Evolutionary conservation across 2,113 vertebrate genomes (phyloP).

Genomic region (Micronycteris hirsuta): DNA sequence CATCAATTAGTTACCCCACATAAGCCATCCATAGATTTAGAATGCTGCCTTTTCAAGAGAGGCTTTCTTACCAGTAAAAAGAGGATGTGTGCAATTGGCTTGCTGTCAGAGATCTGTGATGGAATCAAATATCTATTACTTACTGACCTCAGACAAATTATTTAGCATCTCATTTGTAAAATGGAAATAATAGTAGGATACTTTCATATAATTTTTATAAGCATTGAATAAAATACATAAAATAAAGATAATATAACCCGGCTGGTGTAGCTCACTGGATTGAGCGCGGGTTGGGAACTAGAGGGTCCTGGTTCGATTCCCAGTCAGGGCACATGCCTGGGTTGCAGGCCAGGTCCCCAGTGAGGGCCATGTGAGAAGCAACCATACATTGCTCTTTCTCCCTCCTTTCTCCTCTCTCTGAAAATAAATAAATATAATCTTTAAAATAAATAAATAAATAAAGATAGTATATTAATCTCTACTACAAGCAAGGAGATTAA

Average conservation of each 20-base stretch:
- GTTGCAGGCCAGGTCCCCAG: too few relatives aligned
- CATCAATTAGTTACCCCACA: too few relatives aligned
- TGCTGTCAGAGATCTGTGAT: not conserved
- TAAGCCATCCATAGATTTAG: not conserved
- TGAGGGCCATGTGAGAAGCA: too few relatives aligned
- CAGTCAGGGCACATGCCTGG: too few relatives aligned
- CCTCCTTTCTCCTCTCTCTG: too few relatives aligned
- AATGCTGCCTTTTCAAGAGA: not conserved
- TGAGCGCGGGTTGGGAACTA: too few relatives aligned
- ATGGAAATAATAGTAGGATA: not conserved
- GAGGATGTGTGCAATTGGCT: fast-evolving
- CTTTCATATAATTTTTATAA: not conserved
- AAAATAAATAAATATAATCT: too few relatives aligned
- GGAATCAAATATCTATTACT: not conserved
- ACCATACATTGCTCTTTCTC: too few relatives aligned
- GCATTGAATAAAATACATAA: not conserved
- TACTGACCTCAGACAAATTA: not conserved
- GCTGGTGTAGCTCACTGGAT: too few relatives aligned
- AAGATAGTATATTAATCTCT: not conserved
- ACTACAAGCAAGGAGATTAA: not conserved
- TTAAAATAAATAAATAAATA: too few relatives aligned
- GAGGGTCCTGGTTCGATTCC: too few relatives aligned
- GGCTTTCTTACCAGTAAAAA: not conserved
- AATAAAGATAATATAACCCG: not conserved
- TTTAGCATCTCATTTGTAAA: not conserved